Evolutionary conservation across 1,140 invertebrate genomes (phyloP), one percentile per base, ranked within the genome.

Genomic region (Mamestra configurata): DNA sequence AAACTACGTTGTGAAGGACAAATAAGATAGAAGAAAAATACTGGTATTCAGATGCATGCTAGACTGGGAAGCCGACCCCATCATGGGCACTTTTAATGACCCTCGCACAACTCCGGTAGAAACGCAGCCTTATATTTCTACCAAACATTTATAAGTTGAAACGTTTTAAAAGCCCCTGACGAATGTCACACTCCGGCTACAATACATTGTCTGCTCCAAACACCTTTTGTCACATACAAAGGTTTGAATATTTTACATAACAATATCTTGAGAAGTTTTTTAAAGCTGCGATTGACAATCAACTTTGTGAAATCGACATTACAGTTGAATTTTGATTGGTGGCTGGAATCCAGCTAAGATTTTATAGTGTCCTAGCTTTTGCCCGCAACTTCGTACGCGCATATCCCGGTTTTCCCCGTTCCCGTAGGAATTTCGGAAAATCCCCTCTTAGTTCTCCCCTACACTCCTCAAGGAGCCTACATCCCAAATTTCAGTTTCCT

Each of bases 161-260:
- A 46, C 20, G 1, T 43, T 40, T 43, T 15, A 8, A 53, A 31
- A 13, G 6, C 24, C 46, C n/a, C 15, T 53, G 68, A 71, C 46
- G n/a, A 71, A 71, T 71, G 20, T 71, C 68, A 71, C 68, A 71
- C 68, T 40, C n/a, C 22, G 1, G 13, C 18, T 0, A 24, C 37
- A 27, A 61, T 24, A 31, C n/a, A 51, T 71, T 71, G 68, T 71
- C 64, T 46, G 40, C n/a, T 10, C 46, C 46, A 71, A 70, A 27
- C 68, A 20, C 8, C 46, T n/a, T 70, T 71, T 71, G 68, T 71
- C 43, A 7, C 7, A 10, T 15, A 49, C 31, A 7, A 46, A 64
- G 59, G 37, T 59, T 10, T 31, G 46, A 20, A 11, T 31, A 71
- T 53, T 71, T 71, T 43, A 49, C 68, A 71, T 53, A 27, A 53